Percentiles rank a stretch among this genome's conserved stretches.
Conservation (phyloP, 2,888 invertebrate genomes). For the Agonum fuliginosum region DNA sequence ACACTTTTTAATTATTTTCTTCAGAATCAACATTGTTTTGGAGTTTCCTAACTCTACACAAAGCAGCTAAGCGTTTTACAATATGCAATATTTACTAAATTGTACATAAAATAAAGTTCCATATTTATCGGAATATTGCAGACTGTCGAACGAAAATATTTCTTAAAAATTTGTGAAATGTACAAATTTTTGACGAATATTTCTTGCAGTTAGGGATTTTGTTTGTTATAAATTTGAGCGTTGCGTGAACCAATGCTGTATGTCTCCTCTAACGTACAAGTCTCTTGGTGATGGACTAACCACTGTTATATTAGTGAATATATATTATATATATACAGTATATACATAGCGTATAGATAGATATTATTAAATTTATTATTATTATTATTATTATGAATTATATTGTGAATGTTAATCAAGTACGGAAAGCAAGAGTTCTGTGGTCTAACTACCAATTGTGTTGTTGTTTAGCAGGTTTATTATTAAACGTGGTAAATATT, state of each 20-base stretch:
- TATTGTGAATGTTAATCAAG: constrained; percentile 50
- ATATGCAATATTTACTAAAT: neutral
- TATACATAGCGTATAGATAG: constrained; percentile 56
- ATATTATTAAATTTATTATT: constrained; percentile 55
- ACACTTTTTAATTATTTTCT: neutral
- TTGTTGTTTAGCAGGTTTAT: constrained; percentile 58
- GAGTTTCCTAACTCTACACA: neutral
- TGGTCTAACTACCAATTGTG: constrained; percentile 58
- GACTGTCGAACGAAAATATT: neutral
- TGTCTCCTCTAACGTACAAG: constrained; percentile 49
- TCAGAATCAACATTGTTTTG: neutral
- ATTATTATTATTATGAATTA: constrained; percentile 48
- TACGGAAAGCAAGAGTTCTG: constrained; percentile 53
- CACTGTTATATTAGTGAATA: constrained; percentile 52
- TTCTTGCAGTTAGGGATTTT: neutral
- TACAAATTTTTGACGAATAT: neutral
- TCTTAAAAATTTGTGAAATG: neutral
- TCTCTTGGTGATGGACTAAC: constrained; percentile 59
- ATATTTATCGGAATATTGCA: constrained; percentile 6
- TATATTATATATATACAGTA: constrained; percentile 56
- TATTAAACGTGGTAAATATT: constrained; percentile 59
- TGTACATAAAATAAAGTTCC: constrained; percentile 13
- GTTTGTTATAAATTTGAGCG: neutral
- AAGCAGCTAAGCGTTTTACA: constrained; percentile 7
- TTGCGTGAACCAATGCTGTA: neutral